Percentiles rank a stretch among this genome's conserved stretches.
phyloP scores from a whole-genome alignment of 2,888 invertebrate genomes.

The Drosophila kuntzei region DNA sequence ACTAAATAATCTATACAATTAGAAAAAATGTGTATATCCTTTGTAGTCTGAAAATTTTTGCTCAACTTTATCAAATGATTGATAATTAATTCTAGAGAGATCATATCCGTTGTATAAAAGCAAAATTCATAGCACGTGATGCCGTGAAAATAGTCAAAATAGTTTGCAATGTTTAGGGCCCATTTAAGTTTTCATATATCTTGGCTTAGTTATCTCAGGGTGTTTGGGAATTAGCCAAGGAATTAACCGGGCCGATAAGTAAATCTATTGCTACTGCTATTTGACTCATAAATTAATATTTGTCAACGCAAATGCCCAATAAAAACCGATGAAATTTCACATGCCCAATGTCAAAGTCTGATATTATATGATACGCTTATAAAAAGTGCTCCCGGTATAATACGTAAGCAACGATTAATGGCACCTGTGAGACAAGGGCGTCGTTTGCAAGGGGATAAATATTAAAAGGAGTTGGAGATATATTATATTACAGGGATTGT shows the following conservation, averaged over 20 bases:
- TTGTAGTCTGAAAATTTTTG: too few species aligned
- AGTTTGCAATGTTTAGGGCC: slow-evolving; percentile 5
- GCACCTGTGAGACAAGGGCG: slow-evolving; percentile 45
- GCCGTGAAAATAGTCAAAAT: slow-evolving; percentile 4
- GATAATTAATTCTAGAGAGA: not conserved
- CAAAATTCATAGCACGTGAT: slow-evolving; percentile 8
- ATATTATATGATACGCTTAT: slow-evolving; percentile 74
- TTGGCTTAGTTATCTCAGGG: slow-evolving; percentile 10
- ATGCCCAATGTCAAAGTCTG: slow-evolving; percentile 73
- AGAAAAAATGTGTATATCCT: not conserved
- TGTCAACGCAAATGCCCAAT: slow-evolving; percentile 60
- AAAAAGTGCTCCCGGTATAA: slow-evolving; percentile 61
- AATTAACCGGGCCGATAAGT: slow-evolving; percentile 63
- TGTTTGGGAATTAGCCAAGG: slow-evolving; percentile 46
- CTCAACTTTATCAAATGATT: not conserved
- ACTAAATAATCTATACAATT: not conserved
- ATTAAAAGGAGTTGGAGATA: not conserved
- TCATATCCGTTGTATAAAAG: slow-evolving; percentile 5
- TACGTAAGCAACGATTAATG: slow-evolving; percentile 49
- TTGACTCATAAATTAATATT: slow-evolving; percentile 67
- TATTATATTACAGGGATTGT: not conserved
- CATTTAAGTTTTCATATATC: slow-evolving; percentile 25
- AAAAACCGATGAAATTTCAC: slow-evolving; percentile 61
- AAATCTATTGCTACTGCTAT: slow-evolving; percentile 63
- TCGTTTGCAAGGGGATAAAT: not conserved